Percentiles rank a stretch among this genome's conserved stretches.
These are phyloP conservation scores for Argopecten irradians DNA, from an alignment of 1,140 invertebrate species.

Conservation along the genomic window DNA sequence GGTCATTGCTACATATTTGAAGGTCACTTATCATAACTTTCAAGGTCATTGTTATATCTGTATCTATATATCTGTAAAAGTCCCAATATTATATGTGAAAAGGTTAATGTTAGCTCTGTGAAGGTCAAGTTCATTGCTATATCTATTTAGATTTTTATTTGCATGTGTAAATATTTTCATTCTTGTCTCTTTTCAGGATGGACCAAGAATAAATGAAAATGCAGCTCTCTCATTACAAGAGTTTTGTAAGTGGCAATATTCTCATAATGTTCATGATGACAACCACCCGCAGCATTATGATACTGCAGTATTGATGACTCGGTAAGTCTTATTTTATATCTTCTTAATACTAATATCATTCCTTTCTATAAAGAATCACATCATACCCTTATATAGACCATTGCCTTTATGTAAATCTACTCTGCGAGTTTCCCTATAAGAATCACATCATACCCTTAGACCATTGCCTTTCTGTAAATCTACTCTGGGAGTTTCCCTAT, in stretches of 20 bases:
- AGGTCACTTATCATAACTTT: neutral
- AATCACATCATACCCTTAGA: too few relatives aligned
- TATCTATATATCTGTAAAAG: too few relatives aligned
- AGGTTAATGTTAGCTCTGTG: neutral
- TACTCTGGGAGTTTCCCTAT: too few relatives aligned
- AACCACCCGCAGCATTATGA: constrained; percentile 91
- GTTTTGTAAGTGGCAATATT: constrained; percentile 91
- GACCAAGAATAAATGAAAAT: constrained; percentile 86
- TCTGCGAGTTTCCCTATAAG: too few relatives aligned
- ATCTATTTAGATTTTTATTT: neutral
- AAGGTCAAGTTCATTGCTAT: neutral
- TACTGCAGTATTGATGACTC: constrained; percentile 93
- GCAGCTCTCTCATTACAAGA: constrained; percentile 88
- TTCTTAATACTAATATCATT: too few relatives aligned
- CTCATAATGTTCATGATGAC: constrained; percentile 84
- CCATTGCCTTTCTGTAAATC: too few relatives aligned
- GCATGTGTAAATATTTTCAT: neutral
- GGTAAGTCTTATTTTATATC: constrained; percentile 78
- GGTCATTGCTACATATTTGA: neutral
- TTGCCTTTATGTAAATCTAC: too few relatives aligned
- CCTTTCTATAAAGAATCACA: too few relatives aligned
- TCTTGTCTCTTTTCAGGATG: constrained; percentile 71
- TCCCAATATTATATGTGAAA: neutral
- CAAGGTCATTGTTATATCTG: neutral
- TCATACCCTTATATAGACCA: too few relatives aligned